These are phyloP conservation scores for Riparia riparia DNA, from an alignment of 2,113 vertebrate species.

Conservation along the genomic window DNA sequence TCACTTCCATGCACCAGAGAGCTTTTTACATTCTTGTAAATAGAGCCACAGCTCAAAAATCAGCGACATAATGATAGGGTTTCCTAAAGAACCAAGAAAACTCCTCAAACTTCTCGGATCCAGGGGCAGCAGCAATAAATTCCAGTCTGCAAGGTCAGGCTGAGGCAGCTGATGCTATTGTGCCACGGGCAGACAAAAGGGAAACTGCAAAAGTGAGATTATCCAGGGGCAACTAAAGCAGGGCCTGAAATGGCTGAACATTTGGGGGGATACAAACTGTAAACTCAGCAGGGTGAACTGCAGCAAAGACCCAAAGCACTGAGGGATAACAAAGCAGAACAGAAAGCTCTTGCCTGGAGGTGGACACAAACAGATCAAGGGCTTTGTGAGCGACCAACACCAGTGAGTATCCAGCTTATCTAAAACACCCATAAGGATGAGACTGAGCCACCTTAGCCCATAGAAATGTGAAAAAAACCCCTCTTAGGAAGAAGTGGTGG, in stretches of 20 bases:
- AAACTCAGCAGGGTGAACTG: not conserved
- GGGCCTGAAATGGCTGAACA: not conserved
- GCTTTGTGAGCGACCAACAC: not conserved
- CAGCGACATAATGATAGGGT: not conserved
- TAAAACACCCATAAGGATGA: not conserved
- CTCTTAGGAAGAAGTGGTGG: not conserved
- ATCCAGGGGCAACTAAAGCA: not conserved
- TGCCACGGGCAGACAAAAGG: not conserved
- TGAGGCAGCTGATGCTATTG: not conserved
- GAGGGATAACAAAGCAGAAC: not conserved
- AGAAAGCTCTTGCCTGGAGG: not conserved
- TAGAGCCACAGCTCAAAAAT: not conserved
- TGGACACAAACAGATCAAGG: not conserved
- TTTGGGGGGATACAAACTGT: fast-evolving
- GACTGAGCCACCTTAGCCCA: not conserved
- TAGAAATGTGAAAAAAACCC: not conserved
- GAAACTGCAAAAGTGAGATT: not conserved
- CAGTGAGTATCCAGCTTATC: not conserved
- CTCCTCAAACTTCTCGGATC: not conserved
- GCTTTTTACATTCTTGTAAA: not conserved
- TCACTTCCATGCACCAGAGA: not conserved
- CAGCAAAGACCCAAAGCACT: not conserved
- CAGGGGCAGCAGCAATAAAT: not conserved
- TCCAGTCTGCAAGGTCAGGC: not conserved
- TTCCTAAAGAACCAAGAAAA: not conserved